Base-by-base conservation (phyloP, 92 coral and sea anemone species). In the Metridium senile region DNA sequence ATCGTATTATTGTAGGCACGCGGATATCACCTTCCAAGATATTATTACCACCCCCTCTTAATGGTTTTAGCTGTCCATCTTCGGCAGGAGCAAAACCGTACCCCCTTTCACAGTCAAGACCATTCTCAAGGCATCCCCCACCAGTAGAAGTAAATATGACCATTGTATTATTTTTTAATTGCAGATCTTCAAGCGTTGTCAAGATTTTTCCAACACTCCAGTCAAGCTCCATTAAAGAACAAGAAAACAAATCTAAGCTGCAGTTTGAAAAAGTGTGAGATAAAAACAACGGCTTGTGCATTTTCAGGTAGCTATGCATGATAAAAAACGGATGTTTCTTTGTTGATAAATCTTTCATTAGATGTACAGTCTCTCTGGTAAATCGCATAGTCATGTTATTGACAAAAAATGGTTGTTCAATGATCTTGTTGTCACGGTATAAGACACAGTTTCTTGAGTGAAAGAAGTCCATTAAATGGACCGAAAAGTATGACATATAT, bases 181-280 rank as follows among this genome's bases (percentile, higher is more conserved):
- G 74, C 17, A 25, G 43, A 62, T 81, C 71, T 56, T 74, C 80
- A 30, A 92, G 22, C 26, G 89, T 31, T 43, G 26, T 68, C n/a
- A 84, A 26, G 16, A 94, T 92, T 72, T 78, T 94, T 0, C 97
- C 97, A 70, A 94, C 69, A 79, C 98, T 94, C 97, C 98, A 94
- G 57, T 94, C 98, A 35, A 92, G 70, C 80, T 94, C 97, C 18
- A 21, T 58, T 26, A 94, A 59, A 9, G 97, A 90, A 70, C 91
- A 89, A 30, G 69, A 66, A 33, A 74, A 80, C 49, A 57, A 13
- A 26, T 72, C 84, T 39, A 62, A 67, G 21, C 80, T 85, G 51
- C 79, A 66, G 66, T 74, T 77, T 49, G 52, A 65, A 82, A 89
- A 89, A 25, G 83, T 58, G 56, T 67, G 73, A 10, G 98, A 94